These are phyloP conservation scores for Chrysolina americana DNA, from an alignment of 2,888 invertebrate species.

Conservation along the genomic window DNA sequence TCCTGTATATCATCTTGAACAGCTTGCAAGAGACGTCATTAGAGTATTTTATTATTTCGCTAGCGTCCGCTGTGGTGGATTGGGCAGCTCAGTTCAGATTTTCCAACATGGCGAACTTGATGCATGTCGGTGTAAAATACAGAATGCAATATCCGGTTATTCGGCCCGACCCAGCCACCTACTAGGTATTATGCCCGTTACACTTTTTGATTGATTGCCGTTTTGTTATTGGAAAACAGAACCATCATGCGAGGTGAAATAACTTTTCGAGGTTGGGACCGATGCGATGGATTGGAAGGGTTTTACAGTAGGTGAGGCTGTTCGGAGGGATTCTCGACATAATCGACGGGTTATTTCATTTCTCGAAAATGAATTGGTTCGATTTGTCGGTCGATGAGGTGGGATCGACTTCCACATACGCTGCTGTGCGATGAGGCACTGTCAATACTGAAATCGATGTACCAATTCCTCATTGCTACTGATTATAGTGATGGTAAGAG, in stretches of 20 bases:
- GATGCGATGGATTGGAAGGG: background rate
- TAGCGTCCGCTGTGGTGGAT: constrained; percentile 12
- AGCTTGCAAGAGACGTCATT: constrained; percentile 14
- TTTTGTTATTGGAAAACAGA: constrained; percentile 26
- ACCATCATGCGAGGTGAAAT: constrained; percentile 13
- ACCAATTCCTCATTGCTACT: too few relatives aligned
- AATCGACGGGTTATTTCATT: too few relatives aligned
- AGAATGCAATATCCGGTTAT: constrained; percentile 41
- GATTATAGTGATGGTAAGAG: too few relatives aligned
- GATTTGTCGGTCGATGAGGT: background rate
- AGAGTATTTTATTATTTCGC: constrained; percentile 15
- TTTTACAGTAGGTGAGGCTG: background rate
- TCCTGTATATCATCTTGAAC: constrained; percentile 7
- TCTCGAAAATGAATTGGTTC: too few relatives aligned
- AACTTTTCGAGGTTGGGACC: constrained; percentile 10
- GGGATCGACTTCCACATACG: background rate
- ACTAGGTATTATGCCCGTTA: constrained; percentile 12
- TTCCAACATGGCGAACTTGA: constrained; percentile 36
- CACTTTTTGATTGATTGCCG: constrained; percentile 27
- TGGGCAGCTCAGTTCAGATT: constrained; percentile 27
- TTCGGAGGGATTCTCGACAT: background rate
- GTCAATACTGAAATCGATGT: too few relatives aligned
- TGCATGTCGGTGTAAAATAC: constrained; percentile 40
- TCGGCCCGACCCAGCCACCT: constrained; percentile 14
- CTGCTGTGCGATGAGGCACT: too few relatives aligned